These are phyloP conservation scores for Azemiops feae DNA, from an alignment of 2,113 vertebrate species.

Conservation along the genomic window DNA sequence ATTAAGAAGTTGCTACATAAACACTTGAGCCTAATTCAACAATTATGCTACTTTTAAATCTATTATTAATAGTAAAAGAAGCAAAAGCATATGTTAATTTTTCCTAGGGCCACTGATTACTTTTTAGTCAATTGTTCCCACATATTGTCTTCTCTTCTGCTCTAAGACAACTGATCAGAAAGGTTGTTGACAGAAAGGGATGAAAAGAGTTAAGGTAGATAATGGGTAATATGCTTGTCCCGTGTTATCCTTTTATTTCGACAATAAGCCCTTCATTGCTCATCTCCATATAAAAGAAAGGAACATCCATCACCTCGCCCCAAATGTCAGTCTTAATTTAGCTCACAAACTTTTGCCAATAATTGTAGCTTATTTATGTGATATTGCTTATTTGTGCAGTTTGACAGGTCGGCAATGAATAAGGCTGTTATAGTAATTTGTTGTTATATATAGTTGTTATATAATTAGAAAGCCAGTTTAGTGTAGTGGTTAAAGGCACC, in stretches of 20 bases:
- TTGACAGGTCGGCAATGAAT: not conserved
- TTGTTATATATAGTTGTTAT: not conserved
- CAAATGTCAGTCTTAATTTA: not conserved
- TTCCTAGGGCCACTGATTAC: not conserved
- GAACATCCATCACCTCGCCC: not conserved
- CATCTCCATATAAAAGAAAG: not conserved
- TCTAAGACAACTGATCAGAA: not conserved
- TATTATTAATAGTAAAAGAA: not conserved
- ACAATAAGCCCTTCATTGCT: not conserved
- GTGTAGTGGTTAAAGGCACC: not conserved
- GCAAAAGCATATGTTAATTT: not conserved
- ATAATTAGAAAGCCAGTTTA: not conserved
- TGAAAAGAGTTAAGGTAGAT: not conserved
- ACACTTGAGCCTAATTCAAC: not conserved
- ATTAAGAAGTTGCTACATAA: not conserved
- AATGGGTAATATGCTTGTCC: not conserved
- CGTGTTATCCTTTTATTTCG: not conserved
- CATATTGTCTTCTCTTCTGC: not conserved
- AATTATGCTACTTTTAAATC: not conserved
- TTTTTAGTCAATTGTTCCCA: too few species aligned
- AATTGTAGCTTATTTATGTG: not conserved
- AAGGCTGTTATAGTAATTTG: not conserved
- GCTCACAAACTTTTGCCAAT: not conserved
- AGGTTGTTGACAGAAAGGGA: not conserved
- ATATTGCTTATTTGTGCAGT: not conserved